Conservation (phyloP, 2,888 invertebrate species). For the Gerris lacustris region DNA sequence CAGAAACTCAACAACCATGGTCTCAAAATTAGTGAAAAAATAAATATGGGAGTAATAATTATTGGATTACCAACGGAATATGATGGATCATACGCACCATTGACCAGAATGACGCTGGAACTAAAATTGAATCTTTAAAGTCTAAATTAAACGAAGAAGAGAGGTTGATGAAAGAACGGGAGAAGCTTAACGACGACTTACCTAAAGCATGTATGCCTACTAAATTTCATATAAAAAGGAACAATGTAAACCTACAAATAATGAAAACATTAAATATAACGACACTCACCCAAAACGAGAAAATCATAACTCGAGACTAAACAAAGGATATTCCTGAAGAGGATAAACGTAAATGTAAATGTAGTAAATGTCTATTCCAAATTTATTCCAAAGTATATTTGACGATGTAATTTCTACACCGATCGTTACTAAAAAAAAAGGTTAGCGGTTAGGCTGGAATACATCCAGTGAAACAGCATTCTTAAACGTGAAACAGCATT, state of each 20-base stretch:
- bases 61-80: background rate
- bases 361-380: background rate
- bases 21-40: background rate
- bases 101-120: background rate
- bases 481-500: too few species aligned
- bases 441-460: too few species aligned
- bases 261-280: too few species aligned
- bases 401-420: background rate
- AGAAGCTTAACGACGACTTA: background rate
- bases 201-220: too few species aligned
- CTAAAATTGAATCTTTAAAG: background rate
- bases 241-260: too few species aligned
- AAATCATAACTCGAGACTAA: background rate
- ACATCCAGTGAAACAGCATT: too few species aligned
- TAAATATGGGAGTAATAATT: background rate
- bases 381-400: background rate
- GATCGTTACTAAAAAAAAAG: too few species aligned
- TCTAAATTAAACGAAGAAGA: background rate
- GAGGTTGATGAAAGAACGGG: background rate
- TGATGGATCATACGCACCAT: background rate
- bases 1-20: background rate
- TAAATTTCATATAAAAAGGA: too few species aligned
- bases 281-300: too few species aligned
- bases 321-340: background rate
- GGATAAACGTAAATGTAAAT: background rate